Evolutionary conservation across 2,797 vertebrate species (phyloP), one percentile per base, ranked within the genome.

Genomic region (Xyrichtys novacula): DNA sequence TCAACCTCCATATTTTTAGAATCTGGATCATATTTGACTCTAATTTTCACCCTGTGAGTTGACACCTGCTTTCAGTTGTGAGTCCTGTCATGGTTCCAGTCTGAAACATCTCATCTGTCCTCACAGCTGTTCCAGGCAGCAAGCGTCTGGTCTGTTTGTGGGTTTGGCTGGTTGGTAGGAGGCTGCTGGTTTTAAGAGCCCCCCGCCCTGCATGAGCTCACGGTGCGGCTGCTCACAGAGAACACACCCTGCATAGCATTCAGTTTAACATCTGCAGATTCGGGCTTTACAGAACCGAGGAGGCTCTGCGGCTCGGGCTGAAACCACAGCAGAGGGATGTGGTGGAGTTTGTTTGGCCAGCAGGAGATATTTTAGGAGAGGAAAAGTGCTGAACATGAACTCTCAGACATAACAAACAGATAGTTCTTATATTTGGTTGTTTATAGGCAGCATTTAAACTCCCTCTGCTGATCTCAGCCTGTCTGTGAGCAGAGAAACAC

Each of bases 241-340:
- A 72, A 85, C 73, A 89, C 84, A 19, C 89, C 81, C 86, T 87
- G 15, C 1, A 15, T 46, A 26, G 36, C 61, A 83, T 67, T 47
- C 5, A 36, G 15, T 85, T 89, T 86, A n/a, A 83, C 88, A 76
- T 86, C 70, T 85, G 79, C 54, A 71, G 65, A 55, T 80, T 44
- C 76, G 44, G 61, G 58, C 50, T 70, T 53, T 65, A 42, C 40
- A 65, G 49, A 78, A 26, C 26, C 9, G 36, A 68, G 80, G 49
- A n/a, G 29, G 63, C 63, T 65, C 15, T 15, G 31, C 75, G 61
- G 74, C 63, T 52, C 52, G 12, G 56, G 34, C 38, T 52, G 77
- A 71, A 81, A 64, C 77, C 28, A 32, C 67, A 76, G 67, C 15
- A 34, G 36, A 58, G 67, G 61, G 61, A 77, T 62, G 71, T 57